Evolutionary conservation across 2,113 vertebrate genomes (phyloP).

Genomic region (Piaya cayana): DNA sequence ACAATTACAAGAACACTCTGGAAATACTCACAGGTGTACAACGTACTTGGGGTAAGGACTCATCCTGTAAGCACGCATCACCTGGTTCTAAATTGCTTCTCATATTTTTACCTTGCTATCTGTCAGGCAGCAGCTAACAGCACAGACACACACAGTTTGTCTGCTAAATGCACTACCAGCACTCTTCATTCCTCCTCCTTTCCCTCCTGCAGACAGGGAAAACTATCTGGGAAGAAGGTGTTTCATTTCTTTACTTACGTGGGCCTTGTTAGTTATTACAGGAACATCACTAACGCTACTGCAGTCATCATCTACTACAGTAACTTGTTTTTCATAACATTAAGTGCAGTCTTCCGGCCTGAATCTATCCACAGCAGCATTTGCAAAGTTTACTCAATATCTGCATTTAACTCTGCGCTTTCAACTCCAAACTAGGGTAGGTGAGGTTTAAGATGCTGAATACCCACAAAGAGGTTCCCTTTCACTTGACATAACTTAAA

Average conservation of each 20-base stretch:
- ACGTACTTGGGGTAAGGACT: no score
- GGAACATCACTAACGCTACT: background rate
- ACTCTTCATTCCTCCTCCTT: background rate
- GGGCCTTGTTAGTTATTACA: background rate
- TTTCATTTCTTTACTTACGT: background rate
- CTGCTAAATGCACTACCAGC: background rate
- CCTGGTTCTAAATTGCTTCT: background rate
- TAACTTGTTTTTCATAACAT: background rate
- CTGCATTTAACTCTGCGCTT: background rate
- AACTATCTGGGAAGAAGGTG: background rate
- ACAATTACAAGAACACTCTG: background rate
- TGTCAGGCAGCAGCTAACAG: background rate
- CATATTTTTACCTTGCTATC: background rate
- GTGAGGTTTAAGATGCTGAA: background rate
- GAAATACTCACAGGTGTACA: background rate
- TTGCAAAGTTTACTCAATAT: background rate
- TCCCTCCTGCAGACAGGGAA: background rate
- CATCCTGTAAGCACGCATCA: no score
- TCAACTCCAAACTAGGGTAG: background rate
- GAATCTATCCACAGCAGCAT: background rate
- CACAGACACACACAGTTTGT: background rate
- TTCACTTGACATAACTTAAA: background rate
- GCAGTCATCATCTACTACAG: background rate
- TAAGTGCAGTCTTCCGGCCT: background rate
- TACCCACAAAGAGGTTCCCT: background rate